Conservation (phyloP, 2,797 vertebrate species). For the Tympanoctomys barrerae region DNA sequence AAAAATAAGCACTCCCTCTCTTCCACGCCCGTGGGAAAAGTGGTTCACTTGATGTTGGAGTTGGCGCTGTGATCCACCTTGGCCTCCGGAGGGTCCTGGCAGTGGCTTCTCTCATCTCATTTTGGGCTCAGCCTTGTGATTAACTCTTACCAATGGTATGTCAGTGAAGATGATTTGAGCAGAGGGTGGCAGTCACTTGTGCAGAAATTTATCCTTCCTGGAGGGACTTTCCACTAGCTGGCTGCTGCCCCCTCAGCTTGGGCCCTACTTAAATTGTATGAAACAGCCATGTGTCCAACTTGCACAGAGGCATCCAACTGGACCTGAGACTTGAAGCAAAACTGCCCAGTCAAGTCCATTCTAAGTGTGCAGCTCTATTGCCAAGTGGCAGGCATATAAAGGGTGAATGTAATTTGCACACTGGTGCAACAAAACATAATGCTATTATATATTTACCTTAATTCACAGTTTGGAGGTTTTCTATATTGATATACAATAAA, state of each 20-base stretch:
- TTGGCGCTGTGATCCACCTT: not conserved
- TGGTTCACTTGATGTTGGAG: not conserved
- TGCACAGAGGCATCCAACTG: not conserved
- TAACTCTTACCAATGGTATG: not conserved
- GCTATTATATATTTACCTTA: not conserved
- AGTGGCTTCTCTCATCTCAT: not conserved
- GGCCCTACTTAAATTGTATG: rapidly evolving
- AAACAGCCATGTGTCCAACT: not conserved
- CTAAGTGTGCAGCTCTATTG: not conserved
- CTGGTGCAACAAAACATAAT: not conserved
- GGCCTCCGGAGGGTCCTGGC: not conserved
- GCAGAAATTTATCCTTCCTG: rapidly evolving
- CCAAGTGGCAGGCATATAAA: not conserved
- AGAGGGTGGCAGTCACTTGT: not conserved
- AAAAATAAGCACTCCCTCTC: not conserved
- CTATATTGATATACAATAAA: not conserved
- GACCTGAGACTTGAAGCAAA: not conserved
- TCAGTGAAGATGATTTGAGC: not conserved
- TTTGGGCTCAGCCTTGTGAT: not conserved
- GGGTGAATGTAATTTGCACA: not conserved
- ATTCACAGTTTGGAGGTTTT: not conserved
- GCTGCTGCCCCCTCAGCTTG: not conserved
- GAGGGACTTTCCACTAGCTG: not conserved
- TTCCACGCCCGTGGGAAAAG: not conserved
- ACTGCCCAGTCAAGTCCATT: not conserved